Evolutionary conservation across 2,797 vertebrate genomes (phyloP).

Genomic region (Sarcophilus harrisii): DNA sequence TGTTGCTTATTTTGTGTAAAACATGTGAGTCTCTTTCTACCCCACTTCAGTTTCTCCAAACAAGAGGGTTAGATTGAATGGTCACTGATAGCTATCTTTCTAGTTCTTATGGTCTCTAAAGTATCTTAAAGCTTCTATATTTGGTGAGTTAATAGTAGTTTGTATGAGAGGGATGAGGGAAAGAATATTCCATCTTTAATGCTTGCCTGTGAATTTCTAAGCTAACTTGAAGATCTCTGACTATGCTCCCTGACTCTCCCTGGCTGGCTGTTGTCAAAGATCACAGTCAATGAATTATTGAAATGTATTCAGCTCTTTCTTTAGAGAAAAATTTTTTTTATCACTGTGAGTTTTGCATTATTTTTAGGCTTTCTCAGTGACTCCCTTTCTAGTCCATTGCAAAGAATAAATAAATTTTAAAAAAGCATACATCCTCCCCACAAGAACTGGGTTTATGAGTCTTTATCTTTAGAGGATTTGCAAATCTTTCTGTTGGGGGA

Average conservation of each 20-base stretch:
- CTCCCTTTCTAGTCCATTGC: conserved; percentile 80
- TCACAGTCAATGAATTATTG: conserved; percentile 64
- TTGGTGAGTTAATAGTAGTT: neutral
- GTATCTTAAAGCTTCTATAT: neutral
- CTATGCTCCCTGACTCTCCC: neutral
- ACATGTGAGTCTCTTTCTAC: neutral
- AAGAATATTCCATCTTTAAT: neutral
- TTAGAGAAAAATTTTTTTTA: conserved; percentile 35
- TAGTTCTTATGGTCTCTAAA: neutral
- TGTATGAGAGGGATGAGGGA: neutral
- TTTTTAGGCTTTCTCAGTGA: conserved; percentile 77
- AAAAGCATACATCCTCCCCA: conserved; percentile 3
- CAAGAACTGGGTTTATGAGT: conserved; percentile 64
- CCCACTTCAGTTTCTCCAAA: neutral
- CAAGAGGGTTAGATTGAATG: neutral
- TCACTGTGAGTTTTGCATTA: conserved; percentile 30
- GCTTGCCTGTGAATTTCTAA: neutral
- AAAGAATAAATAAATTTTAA: conserved; percentile 32
- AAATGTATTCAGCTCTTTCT: conserved; percentile 27
- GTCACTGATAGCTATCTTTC: neutral
- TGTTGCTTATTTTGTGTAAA: neutral
- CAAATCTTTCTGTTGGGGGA: conserved; percentile 57
- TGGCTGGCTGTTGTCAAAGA: conserved; percentile 72
- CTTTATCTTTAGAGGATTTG: conserved; percentile 72
- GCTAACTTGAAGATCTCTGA: neutral